Percentiles rank a stretch among this genome's conserved stretches.
phyloP scores from a whole-genome alignment of 2,113 vertebrate species.

The Sporophila hypoxantha region DNA sequence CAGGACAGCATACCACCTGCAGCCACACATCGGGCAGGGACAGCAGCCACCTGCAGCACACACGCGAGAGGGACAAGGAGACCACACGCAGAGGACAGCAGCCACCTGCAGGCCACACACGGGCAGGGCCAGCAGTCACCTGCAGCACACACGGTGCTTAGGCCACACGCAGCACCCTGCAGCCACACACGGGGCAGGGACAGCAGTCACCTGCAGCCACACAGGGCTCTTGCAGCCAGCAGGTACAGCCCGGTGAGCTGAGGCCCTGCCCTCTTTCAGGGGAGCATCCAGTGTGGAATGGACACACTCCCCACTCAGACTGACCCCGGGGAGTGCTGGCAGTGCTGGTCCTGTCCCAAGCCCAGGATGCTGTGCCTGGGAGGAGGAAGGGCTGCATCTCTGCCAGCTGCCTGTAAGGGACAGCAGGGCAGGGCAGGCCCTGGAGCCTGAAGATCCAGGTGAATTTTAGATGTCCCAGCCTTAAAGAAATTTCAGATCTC shows the following conservation, averaged over 20 bases:
- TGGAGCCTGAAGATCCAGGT: background rate
- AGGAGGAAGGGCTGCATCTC: background rate
- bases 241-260: fast-evolving
- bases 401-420: background rate
- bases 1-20: too few relatives aligned
- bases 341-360: fast-evolving
- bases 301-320: background rate
- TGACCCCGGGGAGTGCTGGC: background rate
- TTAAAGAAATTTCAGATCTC: background rate
- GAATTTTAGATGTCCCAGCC: background rate
- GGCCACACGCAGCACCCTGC: too few relatives aligned
- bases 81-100: too few relatives aligned
- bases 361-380: fast-evolving
- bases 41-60: too few relatives aligned
- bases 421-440: background rate
- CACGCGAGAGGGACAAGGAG: too few relatives aligned
- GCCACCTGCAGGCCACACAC: too few relatives aligned
- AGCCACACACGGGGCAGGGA: fast-evolving
- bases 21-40: too few relatives aligned
- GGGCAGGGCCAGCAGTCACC: too few relatives aligned
- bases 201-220: background rate
- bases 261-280: background rate
- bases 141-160: too few relatives aligned
- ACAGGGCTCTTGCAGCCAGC: background rate
- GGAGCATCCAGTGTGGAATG: fast-evolving